Evolutionary conservation across 2,888 invertebrate genomes (phyloP), one percentile per base, ranked within the genome.

Genomic region (Ornithoptera alexandrae): DNA sequence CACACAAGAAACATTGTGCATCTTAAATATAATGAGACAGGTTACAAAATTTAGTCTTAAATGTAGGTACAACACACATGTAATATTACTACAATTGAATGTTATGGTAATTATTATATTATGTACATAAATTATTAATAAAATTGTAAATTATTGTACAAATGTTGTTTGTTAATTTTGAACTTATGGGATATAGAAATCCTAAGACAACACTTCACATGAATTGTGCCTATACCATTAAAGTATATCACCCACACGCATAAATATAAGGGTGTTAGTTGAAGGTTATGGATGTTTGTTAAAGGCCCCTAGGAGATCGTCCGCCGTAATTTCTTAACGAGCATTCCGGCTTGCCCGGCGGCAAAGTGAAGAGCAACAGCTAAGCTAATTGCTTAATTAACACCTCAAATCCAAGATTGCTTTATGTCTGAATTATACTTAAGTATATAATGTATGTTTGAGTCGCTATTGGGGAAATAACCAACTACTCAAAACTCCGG

Each of bases 311-410:
- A 67, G 68, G 62, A 71, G 67, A 71, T 70, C 64, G 67, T 30
- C 62, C 74, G 78, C 74, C 75, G 77, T 84, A 85, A 84, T 82
- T 78, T 78, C 78, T 78, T 81, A 83, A 85, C 81, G 82, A 84
- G 80, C 78, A 79, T 79, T 78, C 76, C 79, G 75, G 74, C 70
- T 77, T 76, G 75, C 74, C 77, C 69, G 65, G 69, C 62, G 68
- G 69, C 67, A 63, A 67, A 70, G 69, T 70, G 71, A 69, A 72
- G 73, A 81, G 79, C 80, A 81, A 81, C 81, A 79, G 81, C 81
- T 77, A 76, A 77, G 80, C 79, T 85, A 85, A 88, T 85, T 85
- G 84, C 81, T 83, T 84, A 82, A 84, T 86, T 85, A 87, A 83
- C 83, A 80, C 80, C 78, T 73, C 78, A 82, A 84, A 84, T 85